Conservation (phyloP, 2,888 invertebrate genomes). For the Lithophane socia region DNA sequence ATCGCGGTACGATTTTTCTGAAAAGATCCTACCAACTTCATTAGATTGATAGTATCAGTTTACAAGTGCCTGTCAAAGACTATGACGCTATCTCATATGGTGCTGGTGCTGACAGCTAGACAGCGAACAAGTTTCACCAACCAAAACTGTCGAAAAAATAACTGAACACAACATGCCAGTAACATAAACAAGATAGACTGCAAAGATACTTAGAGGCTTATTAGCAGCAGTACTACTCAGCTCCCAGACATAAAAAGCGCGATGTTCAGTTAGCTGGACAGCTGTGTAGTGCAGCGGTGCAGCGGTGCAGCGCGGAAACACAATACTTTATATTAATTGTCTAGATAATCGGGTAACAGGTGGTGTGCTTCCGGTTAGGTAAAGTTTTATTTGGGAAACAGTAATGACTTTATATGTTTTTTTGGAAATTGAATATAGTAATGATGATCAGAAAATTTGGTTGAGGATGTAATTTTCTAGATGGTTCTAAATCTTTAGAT, state of each 20-base stretch:
- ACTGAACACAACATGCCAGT: too few relatives aligned
- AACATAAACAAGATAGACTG: background rate
- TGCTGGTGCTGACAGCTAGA: too few relatives aligned
- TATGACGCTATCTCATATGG: too few relatives aligned
- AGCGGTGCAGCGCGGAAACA: slow-evolving; percentile 44
- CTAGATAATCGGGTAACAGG: slow-evolving; percentile 44
- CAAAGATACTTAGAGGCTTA: background rate
- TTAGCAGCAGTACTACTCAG: slow-evolving; percentile 11
- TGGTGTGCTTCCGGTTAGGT: slow-evolving; percentile 15
- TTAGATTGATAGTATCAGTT: too few relatives aligned
- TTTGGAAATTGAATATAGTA: background rate
- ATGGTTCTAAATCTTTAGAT: too few relatives aligned
- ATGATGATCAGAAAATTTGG: background rate
- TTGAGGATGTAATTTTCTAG: too few relatives aligned
- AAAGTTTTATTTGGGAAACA: slow-evolving; percentile 18
- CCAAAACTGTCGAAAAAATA: too few relatives aligned
- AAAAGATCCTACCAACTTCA: too few relatives aligned
- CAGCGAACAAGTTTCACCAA: too few relatives aligned
- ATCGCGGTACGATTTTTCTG: too few relatives aligned
- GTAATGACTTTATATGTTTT: background rate
- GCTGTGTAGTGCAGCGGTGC: slow-evolving; percentile 2
- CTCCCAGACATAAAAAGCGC: slow-evolving; percentile 30
- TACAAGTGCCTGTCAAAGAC: too few relatives aligned
- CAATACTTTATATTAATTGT: slow-evolving; percentile 65
- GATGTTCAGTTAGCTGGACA: slow-evolving; percentile 21